Evolutionary conservation across 2,113 vertebrate genomes (phyloP).

Genomic region (Lamprotornis superbus): DNA sequence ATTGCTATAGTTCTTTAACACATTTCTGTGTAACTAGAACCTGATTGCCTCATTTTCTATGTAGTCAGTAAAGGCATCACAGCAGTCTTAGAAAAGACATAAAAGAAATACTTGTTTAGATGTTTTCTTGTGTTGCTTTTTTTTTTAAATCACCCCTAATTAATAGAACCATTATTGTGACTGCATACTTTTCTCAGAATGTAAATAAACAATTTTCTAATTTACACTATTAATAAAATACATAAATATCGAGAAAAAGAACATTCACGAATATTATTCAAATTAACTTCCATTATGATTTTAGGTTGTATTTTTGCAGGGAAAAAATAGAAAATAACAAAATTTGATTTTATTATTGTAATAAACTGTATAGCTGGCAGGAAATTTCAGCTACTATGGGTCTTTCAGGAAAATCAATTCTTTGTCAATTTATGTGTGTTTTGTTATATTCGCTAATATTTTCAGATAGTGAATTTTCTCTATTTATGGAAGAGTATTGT

Average conservation of each 20-base stretch:
- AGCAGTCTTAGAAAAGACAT: background rate
- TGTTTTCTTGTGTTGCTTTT: background rate
- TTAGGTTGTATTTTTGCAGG: background rate
- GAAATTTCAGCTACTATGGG: background rate
- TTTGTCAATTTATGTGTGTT: background rate
- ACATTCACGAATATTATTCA: background rate
- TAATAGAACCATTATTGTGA: background rate
- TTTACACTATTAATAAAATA: background rate
- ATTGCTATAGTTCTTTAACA: background rate
- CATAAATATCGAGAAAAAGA: background rate
- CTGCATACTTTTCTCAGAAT: background rate
- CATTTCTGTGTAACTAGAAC: background rate
- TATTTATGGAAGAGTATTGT: background rate
- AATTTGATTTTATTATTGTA: background rate
- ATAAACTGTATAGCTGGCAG: background rate
- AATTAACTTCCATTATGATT: background rate
- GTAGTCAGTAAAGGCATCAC: rapidly evolving
- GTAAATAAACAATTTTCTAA: background rate
- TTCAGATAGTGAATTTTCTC: background rate
- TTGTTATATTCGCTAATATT: background rate
- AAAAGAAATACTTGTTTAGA: background rate
- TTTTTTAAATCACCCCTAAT: background rate
- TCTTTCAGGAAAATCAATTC: background rate
- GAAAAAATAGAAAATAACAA: background rate
- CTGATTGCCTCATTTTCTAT: background rate